Base-by-base conservation (phyloP, 2,113 vertebrate species). In the Columbina picui region DNA sequence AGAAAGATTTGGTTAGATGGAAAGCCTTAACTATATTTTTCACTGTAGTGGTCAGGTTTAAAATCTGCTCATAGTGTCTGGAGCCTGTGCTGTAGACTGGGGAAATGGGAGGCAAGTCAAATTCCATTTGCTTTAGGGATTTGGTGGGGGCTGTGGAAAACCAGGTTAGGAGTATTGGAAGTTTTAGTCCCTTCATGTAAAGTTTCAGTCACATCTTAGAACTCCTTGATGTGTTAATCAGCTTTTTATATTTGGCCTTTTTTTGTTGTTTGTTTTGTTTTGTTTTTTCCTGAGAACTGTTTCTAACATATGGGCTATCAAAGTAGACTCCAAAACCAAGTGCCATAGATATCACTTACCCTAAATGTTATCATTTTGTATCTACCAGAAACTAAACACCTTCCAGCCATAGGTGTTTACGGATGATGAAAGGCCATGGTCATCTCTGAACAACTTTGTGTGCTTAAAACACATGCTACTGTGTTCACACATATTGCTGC, bases 201-300 rank as follows among this genome's bases (percentile, higher is more conserved):
- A 63, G 12, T 45, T 57, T 36, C 45, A 63, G 52, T 49, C 7
- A 8, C 13, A 20, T 20, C 30, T 89, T n/a, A 36, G 30, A 36
- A 36, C n/a, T 49, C 38, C 17, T 36, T 74, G 22, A 29, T 26
- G 26, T 26, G 5, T 45, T 77, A 57, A 74, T 7, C 19, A 18
- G 1, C 10, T 26, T 18, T 64, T 63, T 36, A 8, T 32, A 5
- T 2, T 18, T n/a, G 10, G 5, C 5, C 14, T 32, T 27, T 12
- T 68, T 55, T 43, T 34, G 32, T 30, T 4, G n/a, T n/a, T n/a
- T n/a, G n/a, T n/a, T 57, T 21, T 57, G 32, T 30, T 21, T n/a
- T 12, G n/a, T 43, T 38, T 49, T 38, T 14, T 2, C 1, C 8
- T n/a, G 25, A 70, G 45, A 49, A 22, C 7, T 27, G 10, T 34